Conservation (phyloP, 2,113 vertebrate genomes). For the Gnathonemus echidnorhynchus region DNA sequence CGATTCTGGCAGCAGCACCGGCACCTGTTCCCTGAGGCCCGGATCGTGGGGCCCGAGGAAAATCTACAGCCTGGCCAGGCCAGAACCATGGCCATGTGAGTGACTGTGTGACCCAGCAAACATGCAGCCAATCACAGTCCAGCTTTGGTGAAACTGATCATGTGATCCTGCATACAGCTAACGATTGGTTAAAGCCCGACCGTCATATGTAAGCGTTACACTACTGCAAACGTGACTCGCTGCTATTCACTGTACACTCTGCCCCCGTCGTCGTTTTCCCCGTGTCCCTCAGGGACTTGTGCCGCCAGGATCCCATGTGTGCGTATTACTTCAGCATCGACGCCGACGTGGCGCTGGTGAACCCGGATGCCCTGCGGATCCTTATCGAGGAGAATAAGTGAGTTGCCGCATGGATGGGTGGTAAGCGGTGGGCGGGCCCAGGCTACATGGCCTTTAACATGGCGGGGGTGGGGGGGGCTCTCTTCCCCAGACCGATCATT, state of each 20-base stretch:
- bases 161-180: neutral
- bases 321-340: slow-evolving; percentile 70
- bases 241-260: neutral
- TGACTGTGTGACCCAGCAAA: neutral
- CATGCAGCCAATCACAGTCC: neutral
- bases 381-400: slow-evolving; percentile 69
- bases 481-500: slow-evolving; percentile 46
- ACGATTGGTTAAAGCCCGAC: neutral
- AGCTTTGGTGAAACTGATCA: neutral
- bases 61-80: slow-evolving; percentile 57
- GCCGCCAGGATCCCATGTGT: slow-evolving; percentile 56
- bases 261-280: neutral
- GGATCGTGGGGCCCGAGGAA: slow-evolving; percentile 67
- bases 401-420: neutral
- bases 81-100: slow-evolving; percentile 69
- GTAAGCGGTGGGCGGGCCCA: neutral
- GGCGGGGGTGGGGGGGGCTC: too few relatives aligned
- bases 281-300: slow-evolving; percentile 52
- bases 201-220: neutral
- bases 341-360: slow-evolving; percentile 55
- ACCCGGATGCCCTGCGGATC: slow-evolving; percentile 51
- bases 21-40: slow-evolving; percentile 47
- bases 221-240: neutral
- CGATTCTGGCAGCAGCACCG: slow-evolving; percentile 51
- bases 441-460: too few relatives aligned